A percentile compares a stretch with the other conserved stretches of the same genome.
Conservation (phyloP, 2,113 vertebrate genomes). For the Bujurquina vittata region DNA sequence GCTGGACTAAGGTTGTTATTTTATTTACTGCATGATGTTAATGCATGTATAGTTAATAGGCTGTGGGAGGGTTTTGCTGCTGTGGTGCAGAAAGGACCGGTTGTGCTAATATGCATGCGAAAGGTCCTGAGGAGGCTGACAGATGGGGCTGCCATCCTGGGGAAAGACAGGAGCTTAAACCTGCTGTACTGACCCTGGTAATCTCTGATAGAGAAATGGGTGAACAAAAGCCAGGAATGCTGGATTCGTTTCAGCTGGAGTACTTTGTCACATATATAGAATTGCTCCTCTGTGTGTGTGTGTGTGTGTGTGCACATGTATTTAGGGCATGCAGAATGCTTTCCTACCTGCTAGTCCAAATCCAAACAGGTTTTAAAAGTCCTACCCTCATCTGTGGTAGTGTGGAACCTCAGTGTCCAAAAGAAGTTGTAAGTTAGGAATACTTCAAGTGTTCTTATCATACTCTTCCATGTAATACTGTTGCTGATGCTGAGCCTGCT, state of each 20-base stretch:
- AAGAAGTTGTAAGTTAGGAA: conserved; percentile 9
- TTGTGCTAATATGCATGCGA: conserved; percentile 42
- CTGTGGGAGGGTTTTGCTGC: background rate
- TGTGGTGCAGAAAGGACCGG: conserved; percentile 12
- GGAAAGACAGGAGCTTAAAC: conserved; percentile 59
- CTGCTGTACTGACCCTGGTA: conserved; percentile 48
- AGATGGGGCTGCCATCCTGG: conserved; percentile 62
- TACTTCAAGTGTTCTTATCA: background rate
- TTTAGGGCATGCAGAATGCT: background rate
- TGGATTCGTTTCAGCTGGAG: conserved; percentile 18
- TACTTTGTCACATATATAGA: background rate
- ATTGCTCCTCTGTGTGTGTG: background rate
- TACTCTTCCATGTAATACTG: conserved; percentile 33
- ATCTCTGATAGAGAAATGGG: conserved; percentile 37
- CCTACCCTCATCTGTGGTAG: background rate
- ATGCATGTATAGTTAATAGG: conserved; percentile 16
- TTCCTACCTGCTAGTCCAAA: background rate
- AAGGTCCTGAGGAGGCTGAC: conserved; percentile 62
- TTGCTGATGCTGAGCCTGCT: conserved; percentile 60
- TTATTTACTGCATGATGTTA: background rate
- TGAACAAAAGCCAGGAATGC: conserved; percentile 24
- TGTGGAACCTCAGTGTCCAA: background rate
- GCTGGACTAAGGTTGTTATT: background rate
- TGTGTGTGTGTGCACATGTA: background rate
- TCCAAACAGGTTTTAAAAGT: background rate